Percentiles rank a stretch among this genome's conserved stretches.
Evolutionary conservation across 2,113 vertebrate genomes (phyloP).

Genomic region (Xyliphius kryptos): DNA sequence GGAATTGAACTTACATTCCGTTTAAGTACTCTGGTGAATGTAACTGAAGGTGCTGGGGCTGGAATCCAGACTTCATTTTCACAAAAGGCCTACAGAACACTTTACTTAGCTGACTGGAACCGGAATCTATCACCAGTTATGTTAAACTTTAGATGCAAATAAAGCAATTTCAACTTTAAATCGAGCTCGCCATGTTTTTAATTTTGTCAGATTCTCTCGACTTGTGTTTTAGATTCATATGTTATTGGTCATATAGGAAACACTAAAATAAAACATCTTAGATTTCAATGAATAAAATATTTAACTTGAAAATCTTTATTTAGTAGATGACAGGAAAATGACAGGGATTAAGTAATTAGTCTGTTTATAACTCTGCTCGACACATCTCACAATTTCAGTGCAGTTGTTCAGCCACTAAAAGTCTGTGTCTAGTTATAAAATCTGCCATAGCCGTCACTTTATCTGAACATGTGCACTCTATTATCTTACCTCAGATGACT

Average conservation of each 20-base stretch:
- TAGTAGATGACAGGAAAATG: no score
- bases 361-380: not conserved
- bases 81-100: not conserved
- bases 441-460: slow-evolving; percentile 7
- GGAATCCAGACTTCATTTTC: not conserved
- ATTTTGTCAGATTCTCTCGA: no score
- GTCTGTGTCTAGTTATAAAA: slow-evolving; percentile 7
- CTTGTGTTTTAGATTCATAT: no score
- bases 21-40: slow-evolving; percentile 7
- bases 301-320: no score
- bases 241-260: no score
- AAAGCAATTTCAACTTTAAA: no score
- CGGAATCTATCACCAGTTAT: not conserved
- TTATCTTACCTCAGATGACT: slow-evolving; percentile 19
- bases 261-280: no score
- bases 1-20: slow-evolving; percentile 5
- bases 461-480: slow-evolving; percentile 4
- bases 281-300: no score
- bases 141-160: no score
- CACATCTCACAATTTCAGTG: not conserved
- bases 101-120: not conserved
- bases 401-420: not conserved
- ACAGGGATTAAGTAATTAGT: no score
- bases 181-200: no score
- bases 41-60: not conserved